Base-by-base conservation (phyloP, 35 echinoderm and acorn worm genomes). In the Lytechinus variegatus region DNA sequence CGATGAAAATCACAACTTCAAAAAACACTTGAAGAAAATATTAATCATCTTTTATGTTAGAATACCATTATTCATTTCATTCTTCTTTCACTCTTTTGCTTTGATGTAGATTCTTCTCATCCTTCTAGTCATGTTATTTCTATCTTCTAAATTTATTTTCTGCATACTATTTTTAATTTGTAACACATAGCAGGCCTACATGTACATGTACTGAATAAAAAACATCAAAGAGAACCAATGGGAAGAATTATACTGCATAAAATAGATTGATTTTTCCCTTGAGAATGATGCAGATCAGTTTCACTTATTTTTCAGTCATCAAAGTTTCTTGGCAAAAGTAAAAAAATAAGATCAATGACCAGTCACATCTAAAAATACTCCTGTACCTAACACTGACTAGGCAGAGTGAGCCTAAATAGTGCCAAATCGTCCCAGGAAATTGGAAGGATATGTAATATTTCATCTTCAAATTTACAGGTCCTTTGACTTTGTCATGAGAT, bases 391-490 rank as follows among this genome's bases (percentile, higher is more conserved):
- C 21, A 24, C 19, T 5, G 66, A 79, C 19, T 6, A 4, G 66
- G 56, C 13, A 44, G 33, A 44, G 19, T 24, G n/a, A 79, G 66
- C 16, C 6, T 24, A 79, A 79, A 79, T 24, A 79, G 16, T 24
- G 21, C 19, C 66, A 5, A 24, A 19, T 24, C 16, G 66, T 24
- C 66, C 66, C 66, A 79, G 66, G 66, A 79, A 79, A 79, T 79
- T 79, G 16, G 66, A 21, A 4, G 66, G 66, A 79, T 79, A 79
- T 79, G 66, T 1, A 79, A 79, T 79, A 24, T 79, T 24, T 79
- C 66, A 79, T 79, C 66, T 79, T n/a, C 66, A 19, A 79, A 79
- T 79, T 79, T 79, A 79, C 66, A 79, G 66, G 16, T 79, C 66
- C 66, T 79, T 19, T 79, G 66, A 79, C 19, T 79, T 6, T 79